Percentiles rank a stretch among this genome's conserved stretches.
These are phyloP conservation scores for Apantesis nais DNA, from an alignment of 2,888 invertebrate species.

Conservation along the genomic window DNA sequence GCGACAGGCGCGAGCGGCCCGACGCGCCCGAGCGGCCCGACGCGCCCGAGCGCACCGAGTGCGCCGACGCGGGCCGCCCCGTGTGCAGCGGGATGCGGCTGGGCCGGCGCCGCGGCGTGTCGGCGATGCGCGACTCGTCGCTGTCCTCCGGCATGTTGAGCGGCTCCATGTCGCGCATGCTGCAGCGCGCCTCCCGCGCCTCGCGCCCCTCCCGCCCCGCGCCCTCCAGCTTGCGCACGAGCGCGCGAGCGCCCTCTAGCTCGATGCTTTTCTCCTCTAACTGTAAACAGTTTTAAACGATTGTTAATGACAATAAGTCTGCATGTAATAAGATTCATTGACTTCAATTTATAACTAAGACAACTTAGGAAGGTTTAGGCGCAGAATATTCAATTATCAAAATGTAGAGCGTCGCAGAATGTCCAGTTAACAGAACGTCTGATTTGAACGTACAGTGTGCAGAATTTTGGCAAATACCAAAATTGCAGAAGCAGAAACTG, in stretches of 20 bases:
- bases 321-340: background rate
- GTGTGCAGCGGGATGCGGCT: constrained; percentile 70
- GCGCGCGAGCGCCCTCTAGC: constrained; percentile 89
- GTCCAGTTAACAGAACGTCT: no score
- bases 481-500: no score
- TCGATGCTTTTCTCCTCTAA: constrained; percentile 93
- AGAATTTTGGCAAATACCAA: no score
- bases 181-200: constrained; percentile 41
- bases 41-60: constrained; percentile 54
- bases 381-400: no score
- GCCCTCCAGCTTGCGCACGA: constrained; percentile 85
- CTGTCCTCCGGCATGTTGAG: constrained; percentile 77
- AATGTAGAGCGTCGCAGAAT: no score
- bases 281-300: constrained; percentile 71
- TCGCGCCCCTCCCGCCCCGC: constrained; percentile 33
- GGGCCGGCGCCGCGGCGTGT: constrained; percentile 85
- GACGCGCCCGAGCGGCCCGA: constrained; percentile 50
- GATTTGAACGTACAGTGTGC: no score
- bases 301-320: background rate
- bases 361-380: no score
- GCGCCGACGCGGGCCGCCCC: constrained; percentile 52
- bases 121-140: constrained; percentile 89
- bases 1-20: constrained; percentile 51
- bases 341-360: background rate
- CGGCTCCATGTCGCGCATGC: constrained; percentile 68